These are phyloP conservation scores for Ceryle rudis DNA, from an alignment of 2,797 vertebrate genomes.

Conservation along the genomic window DNA sequence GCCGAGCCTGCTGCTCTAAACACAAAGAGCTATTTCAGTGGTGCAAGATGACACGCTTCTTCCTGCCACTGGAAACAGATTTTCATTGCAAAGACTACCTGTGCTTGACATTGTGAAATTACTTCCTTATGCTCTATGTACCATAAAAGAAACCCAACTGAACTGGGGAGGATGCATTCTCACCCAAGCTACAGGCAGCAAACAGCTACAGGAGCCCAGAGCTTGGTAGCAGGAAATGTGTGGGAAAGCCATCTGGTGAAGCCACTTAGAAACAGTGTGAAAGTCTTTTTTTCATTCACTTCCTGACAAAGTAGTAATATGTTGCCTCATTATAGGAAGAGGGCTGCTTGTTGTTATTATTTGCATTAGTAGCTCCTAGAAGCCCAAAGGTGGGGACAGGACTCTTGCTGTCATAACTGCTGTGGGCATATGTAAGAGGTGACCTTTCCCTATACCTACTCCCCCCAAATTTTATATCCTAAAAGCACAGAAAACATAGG, in stretches of 20 bases:
- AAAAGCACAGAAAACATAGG: background rate
- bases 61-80: constrained; percentile 9
- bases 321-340: constrained; percentile 17
- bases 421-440: background rate
- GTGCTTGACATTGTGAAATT: constrained; percentile 32
- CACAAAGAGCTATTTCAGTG: constrained; percentile 37
- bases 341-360: background rate
- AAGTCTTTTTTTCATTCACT: constrained; percentile 62
- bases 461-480: background rate
- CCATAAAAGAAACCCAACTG: background rate
- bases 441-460: background rate
- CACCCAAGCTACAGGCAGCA: background rate
- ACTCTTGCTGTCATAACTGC: background rate
- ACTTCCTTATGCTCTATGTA: background rate
- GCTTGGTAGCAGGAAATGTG: constrained; percentile 61
- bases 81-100: constrained; percentile 46
- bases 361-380: constrained; percentile 3
- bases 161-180: constrained; percentile 23
- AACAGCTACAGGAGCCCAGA: constrained; percentile 47
- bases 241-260: constrained; percentile 72
- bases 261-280: constrained; percentile 26
- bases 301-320: constrained; percentile 66
- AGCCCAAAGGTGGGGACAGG: background rate
- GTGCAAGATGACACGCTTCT: constrained; percentile 9
- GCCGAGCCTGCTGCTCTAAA: background rate